Evolutionary conservation across 2,113 vertebrate genomes (phyloP).

Genomic region (Xenus cinereus): DNA sequence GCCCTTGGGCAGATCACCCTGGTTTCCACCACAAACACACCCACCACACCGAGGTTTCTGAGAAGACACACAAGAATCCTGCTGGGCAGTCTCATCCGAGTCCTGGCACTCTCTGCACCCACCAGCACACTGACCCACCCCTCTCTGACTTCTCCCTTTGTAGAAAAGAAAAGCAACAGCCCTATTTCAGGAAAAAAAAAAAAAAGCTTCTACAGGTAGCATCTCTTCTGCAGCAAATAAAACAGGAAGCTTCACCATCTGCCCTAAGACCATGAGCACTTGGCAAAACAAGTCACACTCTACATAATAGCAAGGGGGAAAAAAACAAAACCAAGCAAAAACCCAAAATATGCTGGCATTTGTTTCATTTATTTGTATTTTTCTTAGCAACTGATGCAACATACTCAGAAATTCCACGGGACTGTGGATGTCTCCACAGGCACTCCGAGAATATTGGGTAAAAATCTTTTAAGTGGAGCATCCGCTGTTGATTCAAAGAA

Average conservation of each 20-base stretch:
- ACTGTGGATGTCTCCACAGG: background rate
- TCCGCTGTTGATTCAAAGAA: conserved; percentile 1
- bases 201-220: background rate
- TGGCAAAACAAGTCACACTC: background rate
- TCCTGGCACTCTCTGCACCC: background rate
- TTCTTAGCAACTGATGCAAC: background rate
- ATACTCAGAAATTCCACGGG: background rate
- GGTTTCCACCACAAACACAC: background rate
- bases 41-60: background rate
- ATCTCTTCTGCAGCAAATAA: background rate
- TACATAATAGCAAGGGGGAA: background rate
- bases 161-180: background rate
- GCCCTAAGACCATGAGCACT: rapidly evolving
- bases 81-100: background rate
- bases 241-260: background rate
- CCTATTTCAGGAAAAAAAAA: background rate
- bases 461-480: background rate
- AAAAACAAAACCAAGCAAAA: background rate
- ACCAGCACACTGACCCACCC: background rate
- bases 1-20: background rate
- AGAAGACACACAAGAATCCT: background rate
- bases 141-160: background rate
- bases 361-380: background rate
- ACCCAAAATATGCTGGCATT: background rate
- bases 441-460: background rate